phyloP scores from a whole-genome alignment of 2,113 vertebrate species.

The Rhynchopsitta pachyrhyncha region DNA sequence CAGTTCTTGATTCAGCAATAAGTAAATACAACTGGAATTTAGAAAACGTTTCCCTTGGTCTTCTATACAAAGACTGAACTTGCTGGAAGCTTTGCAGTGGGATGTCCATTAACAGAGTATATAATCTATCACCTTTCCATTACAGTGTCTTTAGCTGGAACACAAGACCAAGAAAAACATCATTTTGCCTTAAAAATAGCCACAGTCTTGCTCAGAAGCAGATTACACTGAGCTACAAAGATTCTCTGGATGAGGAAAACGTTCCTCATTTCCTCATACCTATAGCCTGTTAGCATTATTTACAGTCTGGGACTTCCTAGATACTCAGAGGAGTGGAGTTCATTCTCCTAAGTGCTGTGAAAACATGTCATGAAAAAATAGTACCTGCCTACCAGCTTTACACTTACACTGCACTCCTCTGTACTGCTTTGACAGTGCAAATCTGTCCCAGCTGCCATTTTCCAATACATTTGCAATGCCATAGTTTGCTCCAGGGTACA shows the following conservation, averaged over 20 bases:
- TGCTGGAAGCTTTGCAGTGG: not conserved
- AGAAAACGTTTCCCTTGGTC: slow-evolving; percentile 17
- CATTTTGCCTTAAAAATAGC: slow-evolving; percentile 25
- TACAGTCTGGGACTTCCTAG: slow-evolving; percentile 9
- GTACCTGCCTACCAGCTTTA: not conserved
- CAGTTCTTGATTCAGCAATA: not conserved
- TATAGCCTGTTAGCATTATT: not conserved
- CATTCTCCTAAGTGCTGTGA: not conserved
- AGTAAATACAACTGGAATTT: slow-evolving; percentile 5
- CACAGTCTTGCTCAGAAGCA: slow-evolving; percentile 11
- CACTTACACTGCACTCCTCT: not conserved
- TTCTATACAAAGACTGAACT: not conserved
- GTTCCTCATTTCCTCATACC: not conserved
- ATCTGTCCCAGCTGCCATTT: not conserved
- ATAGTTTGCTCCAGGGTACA: not conserved
- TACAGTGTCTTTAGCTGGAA: slow-evolving; percentile 28
- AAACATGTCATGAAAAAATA: slow-evolving; percentile 3
- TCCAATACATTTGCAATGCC: not conserved
- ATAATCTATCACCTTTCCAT: slow-evolving; percentile 26
- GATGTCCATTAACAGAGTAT: not conserved
- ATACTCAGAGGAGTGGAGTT: not conserved
- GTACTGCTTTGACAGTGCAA: not conserved
- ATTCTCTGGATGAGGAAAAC: not conserved
- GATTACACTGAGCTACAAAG: slow-evolving; percentile 12
- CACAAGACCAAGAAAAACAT: slow-evolving; percentile 41